Evolutionary conservation across 2,888 invertebrate species (phyloP), one percentile per base, ranked within the genome.

Genomic region (Clistopyga incitator): DNA sequence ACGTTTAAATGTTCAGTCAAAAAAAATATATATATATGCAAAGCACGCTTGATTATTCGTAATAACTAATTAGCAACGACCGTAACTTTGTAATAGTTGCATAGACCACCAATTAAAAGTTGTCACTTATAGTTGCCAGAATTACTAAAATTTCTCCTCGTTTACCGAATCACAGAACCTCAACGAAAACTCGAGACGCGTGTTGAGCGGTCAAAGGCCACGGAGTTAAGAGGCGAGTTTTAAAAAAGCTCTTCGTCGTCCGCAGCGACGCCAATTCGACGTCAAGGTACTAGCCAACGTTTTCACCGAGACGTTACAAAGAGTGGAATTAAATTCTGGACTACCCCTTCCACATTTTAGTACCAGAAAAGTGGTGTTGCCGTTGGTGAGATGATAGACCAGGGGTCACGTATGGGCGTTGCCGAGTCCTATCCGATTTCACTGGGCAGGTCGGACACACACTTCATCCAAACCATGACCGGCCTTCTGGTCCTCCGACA

Each of bases 341-440:
- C 56, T 80, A 80, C 84, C 89, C 89, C 89, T 89, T 89, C 88
- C 85, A 80, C 29, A 50, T 18, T 59, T 45, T 72, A 50, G 50
- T 34, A 25, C 64, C 29, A 50, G 74, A 74, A 61, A 23, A 67
- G 45, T 84, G 87, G 70, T 72, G 81, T 64, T 59, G 74, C 78
- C 70, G 78, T 71, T 78, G 61, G 74, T 29, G 75, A 84, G 76
- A 78, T 81, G 84, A 86, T 67, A 87, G 84, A 83, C 86, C 89
- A 89, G 85, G 90, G 89, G 90, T 90, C 89, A 89, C 87, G 89
- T 88, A 88, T 89, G 91, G 91, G 90, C 92, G 91, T 91, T 88
- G 91, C 90, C 91, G 89, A 88, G 74, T 89, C 90, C 91, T 90
- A 91, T 92, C 91, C 89, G 87, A 91, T 92, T 92, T 91, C 91